Evolutionary conservation across 1,140 invertebrate genomes (phyloP).

Genomic region (Cotesia vestalis): DNA sequence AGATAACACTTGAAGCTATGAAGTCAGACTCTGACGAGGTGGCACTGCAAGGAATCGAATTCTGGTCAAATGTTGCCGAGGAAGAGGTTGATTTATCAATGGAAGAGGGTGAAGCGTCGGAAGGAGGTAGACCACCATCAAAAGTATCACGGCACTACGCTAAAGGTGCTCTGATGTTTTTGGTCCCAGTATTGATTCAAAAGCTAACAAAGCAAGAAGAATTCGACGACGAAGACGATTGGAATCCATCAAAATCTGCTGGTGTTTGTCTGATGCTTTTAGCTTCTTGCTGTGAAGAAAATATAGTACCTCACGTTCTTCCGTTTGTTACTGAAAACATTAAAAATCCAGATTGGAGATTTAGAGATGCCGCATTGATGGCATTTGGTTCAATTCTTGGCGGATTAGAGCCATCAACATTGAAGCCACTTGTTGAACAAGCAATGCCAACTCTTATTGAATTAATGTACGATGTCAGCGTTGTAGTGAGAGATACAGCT

Average conservation of each 20-base stretch:
- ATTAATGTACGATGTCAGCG: conserved; percentile 90
- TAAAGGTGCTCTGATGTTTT: conserved; percentile 93
- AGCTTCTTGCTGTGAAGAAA: conserved; percentile 96
- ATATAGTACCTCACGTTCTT: conserved; percentile 93
- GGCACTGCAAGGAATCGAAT: conserved; percentile 98
- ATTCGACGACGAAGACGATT: conserved; percentile 97
- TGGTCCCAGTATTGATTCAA: conserved; percentile 93
- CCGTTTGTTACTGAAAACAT: conserved; percentile 98
- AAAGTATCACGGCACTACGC: conserved; percentile 93
- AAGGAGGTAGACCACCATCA: conserved; percentile 89
- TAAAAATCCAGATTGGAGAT: conserved; percentile 92
- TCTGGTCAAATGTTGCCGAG: conserved; percentile 99
- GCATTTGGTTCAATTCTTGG: conserved; percentile 97
- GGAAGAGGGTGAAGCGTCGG: conserved; percentile 92
- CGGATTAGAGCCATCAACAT: conserved; percentile 85
- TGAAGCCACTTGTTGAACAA: conserved; percentile 94
- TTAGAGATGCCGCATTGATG: conserved; percentile 97
- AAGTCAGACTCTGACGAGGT: conserved; percentile 96
- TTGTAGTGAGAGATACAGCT: conserved; percentile 94
- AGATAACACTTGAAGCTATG: conserved; percentile 99
- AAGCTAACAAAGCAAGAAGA: conserved; percentile 95
- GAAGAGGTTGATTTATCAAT: conserved; percentile 97
- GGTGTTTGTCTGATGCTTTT: conserved; percentile 99
- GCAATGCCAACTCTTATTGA: conserved; percentile 95
- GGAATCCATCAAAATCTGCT: conserved; percentile 99